Evolutionary conservation across 2,797 vertebrate genomes (phyloP).

Genomic region (Mus minutoides): DNA sequence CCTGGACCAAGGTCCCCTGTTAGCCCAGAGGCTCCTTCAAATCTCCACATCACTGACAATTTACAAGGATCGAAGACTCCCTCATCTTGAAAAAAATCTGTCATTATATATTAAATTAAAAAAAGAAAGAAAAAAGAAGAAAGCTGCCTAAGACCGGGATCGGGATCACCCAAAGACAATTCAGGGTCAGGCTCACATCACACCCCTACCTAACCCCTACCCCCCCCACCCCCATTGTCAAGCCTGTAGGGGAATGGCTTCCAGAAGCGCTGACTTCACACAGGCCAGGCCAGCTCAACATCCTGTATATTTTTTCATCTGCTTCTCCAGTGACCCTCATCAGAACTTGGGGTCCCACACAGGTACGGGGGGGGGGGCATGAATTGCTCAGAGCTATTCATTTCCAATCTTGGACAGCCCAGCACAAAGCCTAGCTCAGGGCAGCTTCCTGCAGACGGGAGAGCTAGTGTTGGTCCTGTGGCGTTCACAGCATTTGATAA

Average conservation of each 20-base stretch:
- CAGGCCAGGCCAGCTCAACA: background rate
- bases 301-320: background rate
- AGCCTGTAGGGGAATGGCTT: background rate
- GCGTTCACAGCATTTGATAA: too few species aligned
- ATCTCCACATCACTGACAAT: background rate
- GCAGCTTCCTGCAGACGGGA: background rate
- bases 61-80: background rate
- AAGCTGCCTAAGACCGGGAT: too few species aligned
- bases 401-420: background rate
- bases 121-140: too few species aligned
- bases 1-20: background rate
- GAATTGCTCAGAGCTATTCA: background rate
- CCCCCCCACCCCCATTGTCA: too few species aligned
- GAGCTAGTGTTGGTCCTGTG: background rate
- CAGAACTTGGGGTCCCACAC: background rate
- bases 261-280: background rate
- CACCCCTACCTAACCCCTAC: too few species aligned
- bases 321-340: background rate
- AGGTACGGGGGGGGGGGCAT: background rate
- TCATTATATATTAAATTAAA: too few species aligned
- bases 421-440: background rate
- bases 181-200: too few species aligned
- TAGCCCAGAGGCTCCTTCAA: background rate
- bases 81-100: background rate
- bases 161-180: background rate